Evolutionary conservation across 1,140 invertebrate genomes (phyloP).

Genomic region (Telenomus remus): DNA sequence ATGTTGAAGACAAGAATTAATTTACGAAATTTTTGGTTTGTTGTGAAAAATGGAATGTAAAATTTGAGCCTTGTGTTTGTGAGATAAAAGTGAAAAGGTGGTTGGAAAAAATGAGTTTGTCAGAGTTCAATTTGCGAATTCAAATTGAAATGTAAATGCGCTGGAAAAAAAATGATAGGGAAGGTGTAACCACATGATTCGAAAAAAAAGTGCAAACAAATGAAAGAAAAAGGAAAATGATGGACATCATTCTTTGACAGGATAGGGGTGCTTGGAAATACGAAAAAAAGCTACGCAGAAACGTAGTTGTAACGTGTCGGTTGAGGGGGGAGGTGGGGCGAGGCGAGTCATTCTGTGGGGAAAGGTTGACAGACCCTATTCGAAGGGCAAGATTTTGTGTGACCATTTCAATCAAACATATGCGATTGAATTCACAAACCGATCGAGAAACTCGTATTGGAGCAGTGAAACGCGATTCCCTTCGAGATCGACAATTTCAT

Average conservation of each 20-base stretch:
- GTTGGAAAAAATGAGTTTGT: too few relatives aligned
- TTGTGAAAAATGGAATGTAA: too few relatives aligned
- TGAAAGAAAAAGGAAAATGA: constrained; percentile 32
- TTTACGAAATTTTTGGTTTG: not conserved
- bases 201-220: constrained; percentile 10
- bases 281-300: constrained; percentile 23
- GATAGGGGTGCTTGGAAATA: constrained; percentile 35
- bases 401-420: constrained; percentile 30
- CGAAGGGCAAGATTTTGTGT: constrained; percentile 20
- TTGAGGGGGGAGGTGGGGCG: constrained; percentile 2
- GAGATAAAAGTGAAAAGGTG: too few relatives aligned
- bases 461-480: too few relatives aligned
- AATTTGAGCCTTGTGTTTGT: too few relatives aligned
- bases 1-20: not conserved
- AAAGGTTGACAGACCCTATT: constrained; percentile 30
- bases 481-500: not conserved
- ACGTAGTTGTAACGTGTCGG: constrained; percentile 12
- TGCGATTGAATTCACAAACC: constrained; percentile 9
- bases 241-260: constrained; percentile 22
- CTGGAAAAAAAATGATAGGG: too few relatives aligned
- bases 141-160: too few relatives aligned
- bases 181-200: constrained; percentile 1
- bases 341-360: constrained; percentile 30
- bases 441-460: not conserved
- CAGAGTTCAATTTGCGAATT: too few relatives aligned